These are phyloP conservation scores for Melanotaenia duboulayi DNA, from an alignment of 2,113 vertebrate species.

Conservation along the genomic window DNA sequence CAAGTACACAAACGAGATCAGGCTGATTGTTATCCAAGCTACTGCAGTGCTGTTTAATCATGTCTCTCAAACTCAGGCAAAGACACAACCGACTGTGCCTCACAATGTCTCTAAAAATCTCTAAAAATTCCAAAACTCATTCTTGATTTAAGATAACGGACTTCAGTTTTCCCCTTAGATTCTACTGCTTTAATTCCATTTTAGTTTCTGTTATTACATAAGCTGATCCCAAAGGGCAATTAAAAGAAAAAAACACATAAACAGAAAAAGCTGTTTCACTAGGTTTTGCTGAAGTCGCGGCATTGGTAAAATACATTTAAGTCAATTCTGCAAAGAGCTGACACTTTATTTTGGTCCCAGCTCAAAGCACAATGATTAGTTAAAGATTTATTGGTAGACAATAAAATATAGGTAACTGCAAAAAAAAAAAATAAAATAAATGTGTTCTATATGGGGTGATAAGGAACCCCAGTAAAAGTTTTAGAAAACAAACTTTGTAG, in stretches of 20 bases:
- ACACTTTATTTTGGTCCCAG: slow-evolving; percentile 1
- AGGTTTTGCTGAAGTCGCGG: slow-evolving; percentile 44
- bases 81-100: slow-evolving; percentile 1
- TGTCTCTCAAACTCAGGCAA: slow-evolving; percentile 51
- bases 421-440: slow-evolving; percentile 60
- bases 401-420: slow-evolving; percentile 55
- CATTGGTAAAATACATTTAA: slow-evolving; percentile 51
- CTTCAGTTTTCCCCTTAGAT: background rate
- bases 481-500: slow-evolving; percentile 68
- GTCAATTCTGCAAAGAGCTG: slow-evolving; percentile 28
- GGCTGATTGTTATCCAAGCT: slow-evolving; percentile 37
- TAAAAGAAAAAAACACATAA: slow-evolving; percentile 48
- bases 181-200: slow-evolving; percentile 26
- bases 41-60: slow-evolving; percentile 45
- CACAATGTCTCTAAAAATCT: slow-evolving; percentile 13
- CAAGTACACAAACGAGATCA: slow-evolving; percentile 17
- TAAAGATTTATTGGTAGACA: slow-evolving; percentile 36
- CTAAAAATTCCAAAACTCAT: background rate
- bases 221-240: slow-evolving; percentile 32
- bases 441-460: slow-evolving; percentile 21
- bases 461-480: slow-evolving; percentile 30
- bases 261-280: slow-evolving; percentile 46
- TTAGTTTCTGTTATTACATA: slow-evolving; percentile 32
- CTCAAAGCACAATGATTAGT: slow-evolving; percentile 47
- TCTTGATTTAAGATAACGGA: slow-evolving; percentile 16